Evolutionary conservation across 2,797 vertebrate genomes (phyloP), one percentile per base, ranked within the genome.

Genomic region (Catharus ustulatus): DNA sequence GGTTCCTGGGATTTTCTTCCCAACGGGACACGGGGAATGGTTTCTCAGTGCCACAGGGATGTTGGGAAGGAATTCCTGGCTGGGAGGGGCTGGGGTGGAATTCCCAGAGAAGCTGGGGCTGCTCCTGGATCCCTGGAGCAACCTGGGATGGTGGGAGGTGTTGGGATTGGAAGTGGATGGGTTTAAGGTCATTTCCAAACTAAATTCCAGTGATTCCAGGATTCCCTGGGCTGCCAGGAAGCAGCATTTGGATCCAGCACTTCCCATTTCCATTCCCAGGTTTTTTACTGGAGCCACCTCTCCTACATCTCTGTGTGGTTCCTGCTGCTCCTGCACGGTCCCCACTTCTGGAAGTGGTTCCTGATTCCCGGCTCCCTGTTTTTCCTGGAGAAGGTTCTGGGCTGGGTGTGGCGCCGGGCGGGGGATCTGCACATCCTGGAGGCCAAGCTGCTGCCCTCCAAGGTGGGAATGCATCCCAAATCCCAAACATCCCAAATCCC

Each of bases 311-410:
- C 91, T 67, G 94, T 99, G 69, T 99, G 98, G 98, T 73, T 94
- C 63, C 98, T 99, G 93, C 97, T 99, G 64, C 89, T 99, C 36
- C 55, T 99, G 24, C 99, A 99, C 4, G 98, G 98, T 36, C 98
- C 98, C 27, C 98, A 98, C 93, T 99, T 99, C 97, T 99, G 99
- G 99, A 99, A 99, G 97, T 99, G 99, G 99, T 99, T 99, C 42
- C 88, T 98, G 30, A 96, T 97, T 26, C 99, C 99, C 0, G 99
- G 99, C 9, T 69, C 98, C 43, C 30, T 98, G 12, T 99, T 99
- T 27, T n/a, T 98, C 40, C 89, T 98, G 93, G 99, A 99, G 97
- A 99, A 99, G 96, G 83, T 96, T 3, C 82, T 98, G 0, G 98
- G 98, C 24, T 97, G 98, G 26, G 98, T 96, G 0, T 92, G 98